phyloP scores from a whole-genome alignment of 2,797 vertebrate genomes.

The Pelobates cultripes region DNA sequence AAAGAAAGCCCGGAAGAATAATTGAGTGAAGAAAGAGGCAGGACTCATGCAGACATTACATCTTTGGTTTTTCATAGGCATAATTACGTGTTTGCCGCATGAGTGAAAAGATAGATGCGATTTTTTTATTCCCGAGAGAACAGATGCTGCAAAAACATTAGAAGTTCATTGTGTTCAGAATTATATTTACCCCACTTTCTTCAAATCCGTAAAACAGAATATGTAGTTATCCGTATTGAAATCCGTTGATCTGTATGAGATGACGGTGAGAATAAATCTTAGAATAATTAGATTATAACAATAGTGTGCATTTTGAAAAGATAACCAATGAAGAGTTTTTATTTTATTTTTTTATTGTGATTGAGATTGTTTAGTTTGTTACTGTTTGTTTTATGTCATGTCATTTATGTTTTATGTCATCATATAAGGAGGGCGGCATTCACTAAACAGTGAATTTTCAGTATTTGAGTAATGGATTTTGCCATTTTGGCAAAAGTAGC shows the following conservation, averaged over 20 bases:
- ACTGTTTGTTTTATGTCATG: background rate
- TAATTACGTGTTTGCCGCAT: conserved; percentile 48
- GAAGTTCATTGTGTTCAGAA: conserved; percentile 33
- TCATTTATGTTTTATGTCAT: too few species aligned
- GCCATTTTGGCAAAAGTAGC: too few species aligned
- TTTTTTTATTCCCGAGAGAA: conserved; percentile 7
- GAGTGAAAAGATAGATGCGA: conserved; percentile 40
- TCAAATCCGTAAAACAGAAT: conserved; percentile 12
- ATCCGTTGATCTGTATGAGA: conserved; percentile 15
- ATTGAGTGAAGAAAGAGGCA: conserved; percentile 13
- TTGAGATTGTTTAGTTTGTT: background rate
- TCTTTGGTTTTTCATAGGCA: conserved; percentile 33
- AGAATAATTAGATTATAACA: conserved; percentile 1
- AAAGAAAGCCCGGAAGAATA: background rate
- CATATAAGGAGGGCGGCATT: too few species aligned
- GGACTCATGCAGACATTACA: conserved; percentile 28
- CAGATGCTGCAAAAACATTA: conserved; percentile 41
- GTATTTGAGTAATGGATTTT: too few species aligned
- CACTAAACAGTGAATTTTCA: too few species aligned
- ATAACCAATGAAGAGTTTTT: background rate
- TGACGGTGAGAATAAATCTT: conserved; percentile 9
- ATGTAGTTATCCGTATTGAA: conserved; percentile 30
- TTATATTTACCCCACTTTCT: conserved; percentile 31
- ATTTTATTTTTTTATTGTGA: background rate
- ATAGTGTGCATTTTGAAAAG: conserved; percentile 2